Conservation (phyloP, 2,888 invertebrate genomes). For the Diarsia mendica region DNA sequence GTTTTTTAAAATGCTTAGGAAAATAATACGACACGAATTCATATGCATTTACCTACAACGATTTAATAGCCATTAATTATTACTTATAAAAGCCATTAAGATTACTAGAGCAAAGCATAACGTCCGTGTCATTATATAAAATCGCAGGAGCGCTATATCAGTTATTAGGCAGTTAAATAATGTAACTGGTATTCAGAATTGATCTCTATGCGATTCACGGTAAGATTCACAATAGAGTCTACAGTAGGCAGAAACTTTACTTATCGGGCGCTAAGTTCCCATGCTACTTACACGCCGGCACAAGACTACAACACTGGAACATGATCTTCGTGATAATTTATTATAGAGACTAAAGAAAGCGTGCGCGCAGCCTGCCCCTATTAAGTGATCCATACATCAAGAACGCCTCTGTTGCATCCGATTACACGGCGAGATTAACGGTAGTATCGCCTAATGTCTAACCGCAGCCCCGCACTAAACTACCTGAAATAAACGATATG, state of each 20-base stretch:
- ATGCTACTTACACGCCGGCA: conserved; percentile 79
- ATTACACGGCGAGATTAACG: conserved; percentile 72
- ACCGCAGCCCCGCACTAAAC: conserved; percentile 49
- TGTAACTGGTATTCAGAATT: conserved; percentile 18
- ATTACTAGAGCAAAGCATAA: conserved; percentile 57
- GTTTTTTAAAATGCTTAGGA: conserved; percentile 25
- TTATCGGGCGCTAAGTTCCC: conserved; percentile 75
- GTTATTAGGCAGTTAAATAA: conserved; percentile 46
- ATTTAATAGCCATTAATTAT: conserved; percentile 46
- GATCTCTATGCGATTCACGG: conserved; percentile 22
- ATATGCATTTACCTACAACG: conserved; percentile 13
- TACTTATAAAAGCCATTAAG: conserved; percentile 53
- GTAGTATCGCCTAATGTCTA: conserved; percentile 70
- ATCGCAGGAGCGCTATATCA: conserved; percentile 48
- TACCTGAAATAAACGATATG: conserved; percentile 51
- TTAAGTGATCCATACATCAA: conserved; percentile 79
- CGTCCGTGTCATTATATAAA: conserved; percentile 57
- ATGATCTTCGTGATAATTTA: conserved; percentile 88
- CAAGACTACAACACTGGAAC: conserved; percentile 82
- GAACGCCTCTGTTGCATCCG: conserved; percentile 69
- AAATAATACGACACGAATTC: conserved; percentile 29
- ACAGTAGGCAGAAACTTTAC: conserved; percentile 34
- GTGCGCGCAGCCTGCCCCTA: conserved; percentile 78
- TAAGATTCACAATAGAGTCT: conserved; percentile 44
- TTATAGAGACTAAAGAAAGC: conserved; percentile 83